Conservation (phyloP, 2,797 vertebrate genomes). For the Acanthurus leucopareius region DNA sequence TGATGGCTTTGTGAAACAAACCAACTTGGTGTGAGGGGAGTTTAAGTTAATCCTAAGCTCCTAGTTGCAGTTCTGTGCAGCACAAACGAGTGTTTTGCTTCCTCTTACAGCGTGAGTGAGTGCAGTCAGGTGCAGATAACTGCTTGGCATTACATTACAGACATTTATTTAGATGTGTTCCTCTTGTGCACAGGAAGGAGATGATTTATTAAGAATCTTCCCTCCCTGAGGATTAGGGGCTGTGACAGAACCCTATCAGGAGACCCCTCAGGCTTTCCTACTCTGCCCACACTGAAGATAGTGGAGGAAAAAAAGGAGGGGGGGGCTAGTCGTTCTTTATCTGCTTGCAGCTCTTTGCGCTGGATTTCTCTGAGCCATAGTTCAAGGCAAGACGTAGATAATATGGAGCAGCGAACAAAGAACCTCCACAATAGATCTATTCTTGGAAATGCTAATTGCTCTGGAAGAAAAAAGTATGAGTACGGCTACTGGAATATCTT, state of each 20-base stretch:
- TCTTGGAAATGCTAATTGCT: constrained; percentile 73
- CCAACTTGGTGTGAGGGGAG: no score
- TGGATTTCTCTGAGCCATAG: constrained; percentile 67
- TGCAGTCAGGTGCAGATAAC: not conserved
- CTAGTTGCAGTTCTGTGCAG: not conserved
- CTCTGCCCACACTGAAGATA: constrained; percentile 50
- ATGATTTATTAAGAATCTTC: constrained; percentile 41
- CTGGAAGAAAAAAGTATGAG: constrained; percentile 24
- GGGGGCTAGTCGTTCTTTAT: constrained; percentile 43
- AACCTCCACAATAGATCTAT: constrained; percentile 69
- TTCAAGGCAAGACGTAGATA: constrained; percentile 68
- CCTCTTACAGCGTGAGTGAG: not conserved
- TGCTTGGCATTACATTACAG: not conserved
- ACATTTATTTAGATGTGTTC: not conserved
- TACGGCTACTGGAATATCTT: constrained; percentile 38
- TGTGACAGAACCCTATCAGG: constrained; percentile 53
- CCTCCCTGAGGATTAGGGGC: constrained; percentile 48
- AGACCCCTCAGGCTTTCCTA: constrained; percentile 62
- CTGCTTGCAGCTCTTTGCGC: constrained; percentile 68
- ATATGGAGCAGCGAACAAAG: constrained; percentile 64
- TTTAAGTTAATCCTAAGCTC: no score
- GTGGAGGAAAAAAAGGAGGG: not conserved
- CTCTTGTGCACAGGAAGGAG: constrained; percentile 9
- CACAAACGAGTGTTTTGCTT: not conserved
- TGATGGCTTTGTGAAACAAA: no score